A percentile compares a stretch with the other conserved stretches of the same genome.
These are phyloP conservation scores for Plectus sambesii DNA, from an alignment of 1,140 invertebrate species.

Conservation along the genomic window DNA sequence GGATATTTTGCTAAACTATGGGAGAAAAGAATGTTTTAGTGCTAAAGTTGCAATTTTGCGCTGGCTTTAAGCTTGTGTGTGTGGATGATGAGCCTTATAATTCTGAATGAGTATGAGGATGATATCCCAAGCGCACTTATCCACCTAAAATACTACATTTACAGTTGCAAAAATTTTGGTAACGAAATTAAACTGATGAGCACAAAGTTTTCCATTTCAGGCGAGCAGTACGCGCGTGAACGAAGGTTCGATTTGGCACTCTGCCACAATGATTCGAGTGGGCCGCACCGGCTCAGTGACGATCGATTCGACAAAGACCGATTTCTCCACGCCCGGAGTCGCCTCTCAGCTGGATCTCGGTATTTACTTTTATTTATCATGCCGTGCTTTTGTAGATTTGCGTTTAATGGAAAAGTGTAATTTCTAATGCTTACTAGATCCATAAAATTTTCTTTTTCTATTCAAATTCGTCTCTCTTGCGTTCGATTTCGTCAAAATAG, in stretches of 20 bases:
- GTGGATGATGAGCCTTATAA: not conserved
- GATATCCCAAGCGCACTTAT: not conserved
- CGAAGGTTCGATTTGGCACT: slow-evolving; percentile 74
- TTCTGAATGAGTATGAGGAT: too few species aligned
- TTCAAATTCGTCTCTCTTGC: too few species aligned
- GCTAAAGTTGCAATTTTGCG: too few species aligned
- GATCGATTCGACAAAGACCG: slow-evolving; percentile 73
- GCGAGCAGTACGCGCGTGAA: slow-evolving; percentile 68
- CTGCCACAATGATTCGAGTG: slow-evolving; percentile 64
- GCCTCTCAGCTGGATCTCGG: slow-evolving; percentile 41
- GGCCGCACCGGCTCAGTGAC: slow-evolving; percentile 71
- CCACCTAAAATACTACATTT: slow-evolving; percentile 4
- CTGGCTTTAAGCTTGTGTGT: too few species aligned
- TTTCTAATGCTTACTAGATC: too few species aligned
- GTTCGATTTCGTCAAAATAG: too few species aligned
- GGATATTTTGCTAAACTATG: too few species aligned
- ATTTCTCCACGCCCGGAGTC: slow-evolving; percentile 72
- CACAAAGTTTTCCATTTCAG: slow-evolving; percentile 45
- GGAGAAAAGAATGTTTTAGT: too few species aligned
- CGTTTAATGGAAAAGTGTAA: too few species aligned
- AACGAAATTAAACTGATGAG: too few species aligned
- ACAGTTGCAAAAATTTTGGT: too few species aligned
- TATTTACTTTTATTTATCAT: slow-evolving; percentile 5
- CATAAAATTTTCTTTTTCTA: too few species aligned
- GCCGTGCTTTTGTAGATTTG: not conserved